Base-by-base conservation (phyloP, 2,888 invertebrate genomes). In the Himalopsyche tibetana region DNA sequence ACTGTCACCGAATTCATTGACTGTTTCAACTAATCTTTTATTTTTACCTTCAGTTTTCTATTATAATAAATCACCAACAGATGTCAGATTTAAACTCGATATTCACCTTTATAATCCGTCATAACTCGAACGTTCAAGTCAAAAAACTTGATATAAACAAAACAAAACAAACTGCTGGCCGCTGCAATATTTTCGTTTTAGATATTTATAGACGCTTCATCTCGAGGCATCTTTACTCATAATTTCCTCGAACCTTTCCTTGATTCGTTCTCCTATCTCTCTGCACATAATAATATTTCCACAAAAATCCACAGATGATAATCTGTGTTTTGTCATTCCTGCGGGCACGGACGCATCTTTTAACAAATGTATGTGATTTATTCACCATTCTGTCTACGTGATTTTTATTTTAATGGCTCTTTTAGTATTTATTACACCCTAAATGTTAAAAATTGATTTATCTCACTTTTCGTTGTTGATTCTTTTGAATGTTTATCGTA, bases 121-220 rank as follows among this genome's bases (percentile, higher is more conserved):
- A 51, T 51, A 51, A 51, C 15, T 51, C 19, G 8, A 63, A 19
- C 63, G 63, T 28, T 8, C 63, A 63, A 63, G 63, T 63, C 63
- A 63, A 63, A 63, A 63, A 63, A 63, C 63, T 63, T 63, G 28
- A 63, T 63, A 28, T 8, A 63, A 63, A 63, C 63, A 63, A 63
- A 63, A 63, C 63, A 63, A 63, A 56, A 63, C 63, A 51, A 12
- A 2, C 15, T 2, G 12, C 11, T 19, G 3, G 63, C 19, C 28
- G 63, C 19, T 19, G 63, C 63, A 63, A 63, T 63, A 63, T 63
- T 63, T 63, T 63, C 19, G 63, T 19, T 51, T 15, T 51, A 63
- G 42, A 81, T 81, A 51, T 81, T 81, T n/a, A 81, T 81, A 81
- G 81, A 51, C 42, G 38, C 45, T 51, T 51, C n/a, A 51, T 51